Percentiles rank a stretch among this genome's conserved stretches.
Conservation (phyloP, 2,888 invertebrate genomes). For the Tanypteryx hageni region DNA sequence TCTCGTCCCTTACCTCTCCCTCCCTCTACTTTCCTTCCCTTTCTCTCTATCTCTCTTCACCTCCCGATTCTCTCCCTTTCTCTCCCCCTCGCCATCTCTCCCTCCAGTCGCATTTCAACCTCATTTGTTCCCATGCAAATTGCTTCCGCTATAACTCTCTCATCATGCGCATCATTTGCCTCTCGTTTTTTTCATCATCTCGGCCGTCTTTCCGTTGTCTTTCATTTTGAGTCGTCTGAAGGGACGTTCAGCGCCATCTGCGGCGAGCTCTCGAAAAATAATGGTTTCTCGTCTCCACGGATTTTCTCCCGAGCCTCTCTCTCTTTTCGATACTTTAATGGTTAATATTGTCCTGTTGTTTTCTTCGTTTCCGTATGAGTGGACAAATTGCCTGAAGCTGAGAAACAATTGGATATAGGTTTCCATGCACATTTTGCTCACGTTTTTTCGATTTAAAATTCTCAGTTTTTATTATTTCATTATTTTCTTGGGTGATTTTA, state of each 20-base stretch:
- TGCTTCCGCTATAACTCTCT: slow-evolving; percentile 59
- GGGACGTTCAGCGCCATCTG: slow-evolving; percentile 15
- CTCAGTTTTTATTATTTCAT: too few relatives aligned
- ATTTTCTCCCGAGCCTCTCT: background rate
- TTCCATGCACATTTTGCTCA: background rate
- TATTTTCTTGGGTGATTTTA: too few relatives aligned
- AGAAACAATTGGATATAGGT: background rate
- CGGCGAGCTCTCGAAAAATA: slow-evolving; percentile 36
- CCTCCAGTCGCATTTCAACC: slow-evolving; percentile 55
- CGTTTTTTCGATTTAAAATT: background rate
- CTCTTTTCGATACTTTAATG: background rate
- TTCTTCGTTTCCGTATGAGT: background rate
- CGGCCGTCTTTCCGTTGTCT: slow-evolving; percentile 1
- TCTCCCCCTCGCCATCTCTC: background rate
- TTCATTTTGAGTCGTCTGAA: background rate
- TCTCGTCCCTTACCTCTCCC: background rate
- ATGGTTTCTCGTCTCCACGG: background rate
- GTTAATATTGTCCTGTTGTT: background rate
- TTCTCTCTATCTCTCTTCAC: background rate
- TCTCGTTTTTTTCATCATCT: background rate
- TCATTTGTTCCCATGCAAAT: slow-evolving; percentile 59
- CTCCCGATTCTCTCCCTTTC: background rate
- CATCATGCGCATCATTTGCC: slow-evolving; percentile 54
- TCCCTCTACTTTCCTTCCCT: too few relatives aligned
- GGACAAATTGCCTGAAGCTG: slow-evolving; percentile 5